Percentiles rank a stretch among this genome's conserved stretches.
These are phyloP conservation scores for Megaceryle maxima DNA, from an alignment of 2,113 vertebrate species.

Conservation along the genomic window DNA sequence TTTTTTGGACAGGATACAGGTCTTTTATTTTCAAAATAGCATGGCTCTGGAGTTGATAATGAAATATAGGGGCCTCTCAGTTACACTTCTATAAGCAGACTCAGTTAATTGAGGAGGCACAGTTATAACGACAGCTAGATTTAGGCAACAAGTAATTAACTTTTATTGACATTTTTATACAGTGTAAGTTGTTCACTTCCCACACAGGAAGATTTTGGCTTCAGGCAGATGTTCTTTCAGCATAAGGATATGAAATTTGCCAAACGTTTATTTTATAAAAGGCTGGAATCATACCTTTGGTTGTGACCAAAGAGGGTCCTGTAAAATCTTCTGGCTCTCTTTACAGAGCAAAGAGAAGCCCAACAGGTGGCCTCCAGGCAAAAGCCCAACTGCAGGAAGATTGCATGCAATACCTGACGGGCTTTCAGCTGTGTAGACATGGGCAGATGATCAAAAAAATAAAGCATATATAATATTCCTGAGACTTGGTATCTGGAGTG, in stretches of 20 bases:
- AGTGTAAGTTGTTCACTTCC: conserved; percentile 7
- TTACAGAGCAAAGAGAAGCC: not conserved
- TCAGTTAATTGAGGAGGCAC: not conserved
- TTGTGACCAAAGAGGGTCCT: not conserved
- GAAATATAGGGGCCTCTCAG: conserved; percentile 22
- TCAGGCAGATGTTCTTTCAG: conserved; percentile 31
- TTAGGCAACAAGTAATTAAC: conserved; percentile 34
- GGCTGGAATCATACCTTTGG: not conserved
- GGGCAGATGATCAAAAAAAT: not conserved
- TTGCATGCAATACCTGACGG: not conserved
- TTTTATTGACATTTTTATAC: conserved; percentile 47
- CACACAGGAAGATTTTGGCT: conserved; percentile 17
- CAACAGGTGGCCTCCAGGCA: not conserved
- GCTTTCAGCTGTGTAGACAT: not conserved
- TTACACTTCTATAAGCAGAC: not conserved
- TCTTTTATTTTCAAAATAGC: conserved; percentile 60
- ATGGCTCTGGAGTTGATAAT: conserved; percentile 16
- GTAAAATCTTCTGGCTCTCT: not conserved
- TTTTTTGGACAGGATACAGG: conserved; percentile 66
- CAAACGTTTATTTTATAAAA: not conserved
- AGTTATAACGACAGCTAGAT: not conserved
- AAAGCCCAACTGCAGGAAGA: not conserved
- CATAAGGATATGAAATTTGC: conserved; percentile 13
- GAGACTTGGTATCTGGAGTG: not conserved
- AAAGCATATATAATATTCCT: not conserved